phyloP scores from a whole-genome alignment of 2,888 invertebrate genomes.

The Eupithecia inturbata region DNA sequence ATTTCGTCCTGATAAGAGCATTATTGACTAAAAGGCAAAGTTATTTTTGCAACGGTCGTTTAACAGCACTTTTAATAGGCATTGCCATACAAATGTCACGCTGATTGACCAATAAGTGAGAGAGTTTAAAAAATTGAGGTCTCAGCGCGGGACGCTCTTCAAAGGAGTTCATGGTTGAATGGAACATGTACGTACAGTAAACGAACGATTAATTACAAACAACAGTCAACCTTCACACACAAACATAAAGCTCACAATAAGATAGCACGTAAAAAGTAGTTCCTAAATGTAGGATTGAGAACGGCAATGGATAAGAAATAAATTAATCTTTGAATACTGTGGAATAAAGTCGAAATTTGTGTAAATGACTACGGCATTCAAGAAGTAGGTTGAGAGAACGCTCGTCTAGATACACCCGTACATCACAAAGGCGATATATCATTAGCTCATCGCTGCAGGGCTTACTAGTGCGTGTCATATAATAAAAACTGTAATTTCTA shows the following conservation, averaged over 20 bases:
- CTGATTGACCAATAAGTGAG: slow-evolving; percentile 81
- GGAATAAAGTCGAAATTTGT: slow-evolving; percentile 69
- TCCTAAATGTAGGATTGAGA: slow-evolving; percentile 81
- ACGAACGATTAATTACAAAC: slow-evolving; percentile 52
- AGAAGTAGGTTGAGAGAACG: slow-evolving; percentile 83
- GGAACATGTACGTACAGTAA: slow-evolving; percentile 78
- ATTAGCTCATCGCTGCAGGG: slow-evolving; percentile 69
- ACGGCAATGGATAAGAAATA: slow-evolving; percentile 63
- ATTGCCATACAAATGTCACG: slow-evolving; percentile 77
- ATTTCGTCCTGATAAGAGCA: background rate
- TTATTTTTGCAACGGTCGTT: slow-evolving; percentile 59
- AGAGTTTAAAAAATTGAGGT: slow-evolving; percentile 82
- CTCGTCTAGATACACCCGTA: slow-evolving; percentile 77
- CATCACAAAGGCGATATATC: slow-evolving; percentile 73
- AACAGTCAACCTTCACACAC: slow-evolving; percentile 57
- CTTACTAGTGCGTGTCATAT: slow-evolving; percentile 19
- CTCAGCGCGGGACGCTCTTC: slow-evolving; percentile 81
- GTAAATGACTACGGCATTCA: slow-evolving; percentile 69
- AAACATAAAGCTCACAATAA: slow-evolving; percentile 65
- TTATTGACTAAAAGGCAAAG: slow-evolving; percentile 35
- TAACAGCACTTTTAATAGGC: slow-evolving; percentile 60
- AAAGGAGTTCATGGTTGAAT: slow-evolving; percentile 83
- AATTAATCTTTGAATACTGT: slow-evolving; percentile 68
- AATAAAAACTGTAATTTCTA: slow-evolving; percentile 3
- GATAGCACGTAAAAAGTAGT: slow-evolving; percentile 59